Evolutionary conservation across 2,888 invertebrate species (phyloP).

Genomic region (Tuta absoluta): DNA sequence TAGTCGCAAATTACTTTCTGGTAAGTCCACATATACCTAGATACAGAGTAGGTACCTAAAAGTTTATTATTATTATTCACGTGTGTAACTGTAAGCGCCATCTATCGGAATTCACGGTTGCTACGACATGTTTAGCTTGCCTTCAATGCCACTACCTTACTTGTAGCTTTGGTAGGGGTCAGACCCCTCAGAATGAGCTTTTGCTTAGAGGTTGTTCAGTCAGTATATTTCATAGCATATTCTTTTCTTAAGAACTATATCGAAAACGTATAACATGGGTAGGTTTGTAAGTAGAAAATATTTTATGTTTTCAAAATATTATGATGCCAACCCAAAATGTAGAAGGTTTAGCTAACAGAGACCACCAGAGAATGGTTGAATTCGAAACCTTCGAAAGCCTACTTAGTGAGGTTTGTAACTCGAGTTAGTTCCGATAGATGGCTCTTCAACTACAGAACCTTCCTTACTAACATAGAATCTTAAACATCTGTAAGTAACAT

Average conservation of each 20-base stretch:
- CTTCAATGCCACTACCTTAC: neutral
- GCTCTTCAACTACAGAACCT: neutral
- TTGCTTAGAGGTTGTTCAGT: no score
- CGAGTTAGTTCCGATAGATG: constrained; percentile 11
- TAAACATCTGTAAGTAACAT: no score
- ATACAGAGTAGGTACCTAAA: no score
- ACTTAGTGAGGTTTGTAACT: neutral
- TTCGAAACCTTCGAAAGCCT: constrained; percentile 2
- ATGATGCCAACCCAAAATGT: no score
- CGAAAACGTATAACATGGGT: no score
- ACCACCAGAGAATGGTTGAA: neutral
- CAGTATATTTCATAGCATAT: no score
- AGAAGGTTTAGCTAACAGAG: no score
- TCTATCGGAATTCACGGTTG: neutral
- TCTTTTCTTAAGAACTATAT: no score
- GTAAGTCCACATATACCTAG: no score
- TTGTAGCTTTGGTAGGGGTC: neutral
- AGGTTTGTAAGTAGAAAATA: no score
- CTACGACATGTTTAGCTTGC: neutral
- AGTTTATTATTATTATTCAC: no score
- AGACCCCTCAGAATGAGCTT: neutral
- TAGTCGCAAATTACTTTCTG: no score
- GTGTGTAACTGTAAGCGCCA: constrained; percentile 3
- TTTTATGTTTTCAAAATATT: neutral
- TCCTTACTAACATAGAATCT: neutral